A percentile compares a stretch with the other conserved stretches of the same genome.
These are phyloP conservation scores for Ancistrus triradiatus DNA, from an alignment of 2,113 vertebrate species.

Conservation along the genomic window DNA sequence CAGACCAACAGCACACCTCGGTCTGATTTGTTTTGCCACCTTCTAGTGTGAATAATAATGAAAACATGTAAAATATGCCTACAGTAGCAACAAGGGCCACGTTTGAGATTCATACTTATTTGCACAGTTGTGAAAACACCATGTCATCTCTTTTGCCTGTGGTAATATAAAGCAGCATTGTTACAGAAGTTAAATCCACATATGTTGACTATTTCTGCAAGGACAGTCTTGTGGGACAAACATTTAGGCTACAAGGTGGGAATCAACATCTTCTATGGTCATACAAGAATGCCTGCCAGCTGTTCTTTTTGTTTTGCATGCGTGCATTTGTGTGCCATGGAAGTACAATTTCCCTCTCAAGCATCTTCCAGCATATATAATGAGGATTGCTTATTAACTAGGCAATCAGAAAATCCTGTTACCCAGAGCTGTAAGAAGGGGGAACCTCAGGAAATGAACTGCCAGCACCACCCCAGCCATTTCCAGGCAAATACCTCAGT, in stretches of 20 bases:
- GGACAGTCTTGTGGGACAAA: constrained; percentile 22
- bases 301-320: constrained; percentile 2
- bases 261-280: constrained; percentile 19
- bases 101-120: constrained; percentile 25
- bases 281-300: constrained; percentile 24
- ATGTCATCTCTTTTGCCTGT: constrained; percentile 14
- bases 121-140: constrained; percentile 46
- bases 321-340: constrained; percentile 9
- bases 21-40: background rate
- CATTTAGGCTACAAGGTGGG: constrained; percentile 35
- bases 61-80: constrained; percentile 21
- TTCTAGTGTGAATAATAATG: background rate
- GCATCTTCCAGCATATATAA: constrained; percentile 18
- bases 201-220: constrained; percentile 18
- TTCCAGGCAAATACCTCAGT: constrained; percentile 16
- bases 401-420: constrained; percentile 6
- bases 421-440: constrained; percentile 6
- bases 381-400: constrained; percentile 2
- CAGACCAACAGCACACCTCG: background rate
- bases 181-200: constrained; percentile 23
- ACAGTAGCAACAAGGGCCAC: constrained; percentile 1
- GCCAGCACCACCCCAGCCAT: background rate
- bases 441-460: background rate
- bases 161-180: constrained; percentile 20
- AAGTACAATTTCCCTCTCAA: constrained; percentile 6